Evolutionary conservation across 2,797 vertebrate genomes (phyloP).

Genomic region (Megalops cyprinoides): DNA sequence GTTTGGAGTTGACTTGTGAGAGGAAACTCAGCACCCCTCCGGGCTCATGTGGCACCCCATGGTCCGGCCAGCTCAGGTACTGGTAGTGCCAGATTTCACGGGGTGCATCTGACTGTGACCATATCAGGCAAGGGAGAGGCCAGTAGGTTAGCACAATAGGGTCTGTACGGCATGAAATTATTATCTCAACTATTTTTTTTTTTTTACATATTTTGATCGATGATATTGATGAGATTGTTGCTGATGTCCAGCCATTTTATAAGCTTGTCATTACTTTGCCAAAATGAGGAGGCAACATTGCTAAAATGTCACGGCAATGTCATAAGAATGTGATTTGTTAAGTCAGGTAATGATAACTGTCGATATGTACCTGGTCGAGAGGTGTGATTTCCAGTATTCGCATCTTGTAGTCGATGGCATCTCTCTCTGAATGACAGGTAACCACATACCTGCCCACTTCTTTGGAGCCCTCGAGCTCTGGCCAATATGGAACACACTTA

Average conservation of each 20-base stretch:
- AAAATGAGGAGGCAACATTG: not conserved
- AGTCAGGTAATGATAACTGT: not conserved
- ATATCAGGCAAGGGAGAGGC: not conserved
- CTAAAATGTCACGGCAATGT: not conserved
- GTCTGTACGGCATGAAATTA: no score
- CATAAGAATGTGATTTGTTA: not conserved
- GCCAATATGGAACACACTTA: conserved; percentile 97
- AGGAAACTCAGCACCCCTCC: conserved; percentile 93
- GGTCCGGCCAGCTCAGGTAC: conserved; percentile 96
- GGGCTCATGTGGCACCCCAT: conserved; percentile 88
- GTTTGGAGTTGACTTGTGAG: conserved; percentile 85
- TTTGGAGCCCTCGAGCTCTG: conserved; percentile 65
- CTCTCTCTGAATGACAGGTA: conserved; percentile 65
- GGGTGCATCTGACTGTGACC: conserved; percentile 55
- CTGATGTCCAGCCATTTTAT: no score
- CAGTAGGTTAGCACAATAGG: no score
- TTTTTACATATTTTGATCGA: no score
- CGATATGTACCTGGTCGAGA: conserved; percentile 69
- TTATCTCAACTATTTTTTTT: no score
- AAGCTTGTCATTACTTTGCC: no score
- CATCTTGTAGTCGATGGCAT: conserved; percentile 85
- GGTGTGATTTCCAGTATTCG: conserved; percentile 75
- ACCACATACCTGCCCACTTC: conserved; percentile 77
- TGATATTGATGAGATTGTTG: no score
- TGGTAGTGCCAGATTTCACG: conserved; percentile 89